These are phyloP conservation scores for Trichogramma evanescens DNA, from an alignment of 2,888 invertebrate species.

Conservation along the genomic window DNA sequence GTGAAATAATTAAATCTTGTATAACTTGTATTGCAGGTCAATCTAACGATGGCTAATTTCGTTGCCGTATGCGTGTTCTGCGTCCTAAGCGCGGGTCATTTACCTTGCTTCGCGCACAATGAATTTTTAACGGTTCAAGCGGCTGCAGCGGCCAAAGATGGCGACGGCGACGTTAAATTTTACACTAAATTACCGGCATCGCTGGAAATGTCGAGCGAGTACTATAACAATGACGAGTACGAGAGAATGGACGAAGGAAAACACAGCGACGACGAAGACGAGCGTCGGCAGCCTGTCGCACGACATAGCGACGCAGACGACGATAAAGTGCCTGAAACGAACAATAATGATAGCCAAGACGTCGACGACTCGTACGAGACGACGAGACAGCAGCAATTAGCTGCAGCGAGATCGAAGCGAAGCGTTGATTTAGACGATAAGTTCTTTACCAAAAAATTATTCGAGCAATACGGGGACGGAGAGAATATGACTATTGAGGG, in stretches of 20 bases:
- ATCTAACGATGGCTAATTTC: conserved; percentile 52
- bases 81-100: conserved; percentile 69
- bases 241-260: background rate
- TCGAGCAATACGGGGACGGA: conserved; percentile 61
- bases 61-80: conserved; percentile 80
- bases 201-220: conserved; percentile 21
- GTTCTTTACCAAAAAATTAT: conserved; percentile 61
- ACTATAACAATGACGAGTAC: conserved; percentile 3
- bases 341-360: conserved; percentile 1
- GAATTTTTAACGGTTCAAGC: conserved; percentile 35
- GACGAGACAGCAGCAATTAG: conserved; percentile 8
- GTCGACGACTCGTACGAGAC: background rate
- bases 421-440: conserved; percentile 48
- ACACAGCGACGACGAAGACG: conserved; percentile 5
- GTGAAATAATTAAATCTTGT: background rate
- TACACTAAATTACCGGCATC: conserved; percentile 20
- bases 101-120: conserved; percentile 68
- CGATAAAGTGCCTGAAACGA: background rate
- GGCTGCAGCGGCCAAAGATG: background rate
- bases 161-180: conserved; percentile 13
- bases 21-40: conserved; percentile 23
- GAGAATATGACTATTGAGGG: conserved; percentile 60
- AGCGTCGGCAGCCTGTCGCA: conserved; percentile 17
- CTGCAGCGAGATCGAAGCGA: conserved; percentile 27
- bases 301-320: conserved; percentile 31